Conservation (phyloP, 2,888 invertebrate genomes). For the Deilephila porcellus region DNA sequence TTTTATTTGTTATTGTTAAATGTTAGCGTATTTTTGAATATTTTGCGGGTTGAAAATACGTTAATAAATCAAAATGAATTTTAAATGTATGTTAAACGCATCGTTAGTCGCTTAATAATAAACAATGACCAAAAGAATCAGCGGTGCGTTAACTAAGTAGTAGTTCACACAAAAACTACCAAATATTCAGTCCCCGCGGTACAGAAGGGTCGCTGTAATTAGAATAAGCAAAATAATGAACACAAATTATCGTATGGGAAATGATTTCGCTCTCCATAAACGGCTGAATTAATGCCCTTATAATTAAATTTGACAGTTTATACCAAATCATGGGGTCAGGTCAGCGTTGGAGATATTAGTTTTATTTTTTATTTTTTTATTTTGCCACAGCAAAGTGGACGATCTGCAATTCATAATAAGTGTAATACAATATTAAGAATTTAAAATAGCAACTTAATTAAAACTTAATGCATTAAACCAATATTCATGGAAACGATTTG, state of each 20-base stretch:
- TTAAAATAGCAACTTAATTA: too few relatives aligned
- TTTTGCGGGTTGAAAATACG: neutral
- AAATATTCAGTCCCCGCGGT: conserved; percentile 59
- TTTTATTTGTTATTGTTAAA: neutral
- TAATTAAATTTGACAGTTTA: conserved; percentile 16
- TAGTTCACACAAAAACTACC: conserved; percentile 80
- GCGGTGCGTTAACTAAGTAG: conserved; percentile 58
- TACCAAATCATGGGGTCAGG: neutral
- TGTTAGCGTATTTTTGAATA: too few relatives aligned
- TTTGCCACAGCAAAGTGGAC: too few relatives aligned
- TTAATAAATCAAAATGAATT: neutral
- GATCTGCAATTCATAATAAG: too few relatives aligned
- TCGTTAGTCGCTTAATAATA: conserved; percentile 42
- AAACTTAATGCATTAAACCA: too few relatives aligned
- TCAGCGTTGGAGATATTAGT: too few relatives aligned
- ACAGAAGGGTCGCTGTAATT: conserved; percentile 70
- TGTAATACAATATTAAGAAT: too few relatives aligned
- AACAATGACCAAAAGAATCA: conserved; percentile 59
- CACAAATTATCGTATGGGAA: conserved; percentile 71
- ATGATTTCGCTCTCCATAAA: conserved; percentile 55
- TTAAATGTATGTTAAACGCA: conserved; percentile 5
- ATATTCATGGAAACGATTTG: neutral
- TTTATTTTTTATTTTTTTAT: too few relatives aligned
- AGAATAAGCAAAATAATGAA: conserved; percentile 76
- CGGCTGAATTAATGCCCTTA: conserved; percentile 33